Conservation (phyloP, 2,113 vertebrate species). For the Phocoena phocoena region DNA sequence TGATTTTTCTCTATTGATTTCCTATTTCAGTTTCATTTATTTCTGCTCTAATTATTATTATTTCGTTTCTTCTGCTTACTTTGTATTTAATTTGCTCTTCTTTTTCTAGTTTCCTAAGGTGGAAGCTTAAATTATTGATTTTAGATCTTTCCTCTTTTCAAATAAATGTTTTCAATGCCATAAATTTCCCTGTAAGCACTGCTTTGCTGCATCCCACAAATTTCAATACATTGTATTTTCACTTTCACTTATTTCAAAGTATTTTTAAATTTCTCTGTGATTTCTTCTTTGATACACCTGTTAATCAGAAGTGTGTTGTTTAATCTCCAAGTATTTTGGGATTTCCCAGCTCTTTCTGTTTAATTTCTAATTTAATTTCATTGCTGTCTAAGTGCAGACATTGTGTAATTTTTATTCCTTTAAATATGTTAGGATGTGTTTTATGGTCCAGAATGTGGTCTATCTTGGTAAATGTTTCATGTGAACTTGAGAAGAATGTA, state of each 20-base stretch:
- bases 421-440: background rate
- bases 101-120: background rate
- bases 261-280: background rate
- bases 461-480: background rate
- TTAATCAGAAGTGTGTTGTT: background rate
- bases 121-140: background rate
- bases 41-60: background rate
- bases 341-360: background rate
- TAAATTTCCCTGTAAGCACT: background rate
- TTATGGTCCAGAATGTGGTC: background rate
- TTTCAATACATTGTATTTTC: background rate
- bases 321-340: background rate
- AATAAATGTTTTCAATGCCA: background rate
- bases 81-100: background rate
- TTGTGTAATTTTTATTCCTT: background rate
- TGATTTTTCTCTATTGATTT: background rate
- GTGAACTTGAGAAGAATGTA: background rate
- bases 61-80: background rate
- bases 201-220: background rate
- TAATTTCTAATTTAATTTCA: background rate
- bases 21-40: background rate
- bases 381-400: background rate
- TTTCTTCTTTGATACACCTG: background rate
- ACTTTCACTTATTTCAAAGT: background rate
- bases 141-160: background rate